Conservation (phyloP, 2,797 vertebrate species). For the Borostomias antarcticus region DNA sequence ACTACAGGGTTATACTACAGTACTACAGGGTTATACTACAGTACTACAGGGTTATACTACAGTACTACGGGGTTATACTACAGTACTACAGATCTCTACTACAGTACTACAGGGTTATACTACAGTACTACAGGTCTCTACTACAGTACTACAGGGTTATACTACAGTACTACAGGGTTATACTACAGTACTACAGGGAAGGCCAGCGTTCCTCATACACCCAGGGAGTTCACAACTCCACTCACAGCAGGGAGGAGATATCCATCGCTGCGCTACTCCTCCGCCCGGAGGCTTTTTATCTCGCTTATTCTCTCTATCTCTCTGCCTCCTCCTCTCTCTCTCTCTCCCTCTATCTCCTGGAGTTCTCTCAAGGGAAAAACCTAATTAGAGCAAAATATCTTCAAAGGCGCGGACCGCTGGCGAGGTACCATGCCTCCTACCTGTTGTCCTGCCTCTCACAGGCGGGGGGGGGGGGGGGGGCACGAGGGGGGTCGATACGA, state of each 20-base stretch:
- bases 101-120: neutral
- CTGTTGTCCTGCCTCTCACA: constrained; percentile 24
- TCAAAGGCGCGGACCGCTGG: constrained; percentile 66
- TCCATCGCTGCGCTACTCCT: constrained; percentile 71
- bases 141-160: neutral
- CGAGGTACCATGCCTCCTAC: constrained; percentile 58
- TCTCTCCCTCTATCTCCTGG: constrained; percentile 54
- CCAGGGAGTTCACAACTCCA: neutral
- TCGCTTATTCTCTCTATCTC: neutral
- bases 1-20: neutral
- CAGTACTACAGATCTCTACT: neutral
- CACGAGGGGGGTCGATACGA: constrained; percentile 67
- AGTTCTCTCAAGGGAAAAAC: constrained; percentile 64
- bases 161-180: neutral
- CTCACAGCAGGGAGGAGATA: constrained; percentile 50
- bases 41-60: neutral
- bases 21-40: neutral
- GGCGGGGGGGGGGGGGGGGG: no score
- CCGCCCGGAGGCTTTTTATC: constrained; percentile 63
- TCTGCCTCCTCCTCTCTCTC: constrained; percentile 55
- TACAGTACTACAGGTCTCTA: no score
- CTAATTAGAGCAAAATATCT: constrained; percentile 85
- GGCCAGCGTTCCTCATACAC: no score
- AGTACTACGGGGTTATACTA: no score
- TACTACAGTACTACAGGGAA: no score